phyloP scores from a whole-genome alignment of 2,113 vertebrate species.

The Chaenogobius annularis region DNA sequence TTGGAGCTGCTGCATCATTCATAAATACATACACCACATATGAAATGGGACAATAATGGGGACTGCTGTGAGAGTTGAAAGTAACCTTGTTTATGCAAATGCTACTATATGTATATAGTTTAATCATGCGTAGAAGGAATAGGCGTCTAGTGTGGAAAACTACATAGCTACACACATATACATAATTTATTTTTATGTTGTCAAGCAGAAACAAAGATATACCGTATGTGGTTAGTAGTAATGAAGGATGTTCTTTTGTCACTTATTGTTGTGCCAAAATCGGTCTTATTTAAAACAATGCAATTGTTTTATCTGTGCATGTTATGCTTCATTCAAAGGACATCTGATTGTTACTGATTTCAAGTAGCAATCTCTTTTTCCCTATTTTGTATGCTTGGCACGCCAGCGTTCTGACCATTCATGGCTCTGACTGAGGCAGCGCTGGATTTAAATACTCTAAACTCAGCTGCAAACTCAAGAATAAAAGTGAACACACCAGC shows the following conservation, averaged over 20 bases:
- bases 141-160: constrained; percentile 22
- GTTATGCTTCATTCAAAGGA: background rate
- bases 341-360: constrained; percentile 3
- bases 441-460: no score
- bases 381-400: background rate
- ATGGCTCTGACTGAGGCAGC: no score
- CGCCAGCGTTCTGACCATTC: no score
- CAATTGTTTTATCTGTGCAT: background rate
- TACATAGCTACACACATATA: constrained; percentile 39
- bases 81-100: constrained; percentile 52
- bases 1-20: constrained; percentile 15
- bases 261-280: background rate
- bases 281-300: background rate
- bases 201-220: constrained; percentile 12
- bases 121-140: constrained; percentile 52
- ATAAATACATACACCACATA: constrained; percentile 22
- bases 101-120: constrained; percentile 19
- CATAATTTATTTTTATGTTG: constrained; percentile 11
- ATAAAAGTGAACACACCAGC: no score
- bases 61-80: constrained; percentile 6
- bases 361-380: no score
- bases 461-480: no score
- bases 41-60: constrained; percentile 27
- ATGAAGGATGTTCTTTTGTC: constrained; percentile 1
- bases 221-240: constrained; percentile 12